Percentiles rank a stretch among this genome's conserved stretches.
Evolutionary conservation across 2,888 invertebrate genomes (phyloP).

Genomic region (Plemyria rubiginata): DNA sequence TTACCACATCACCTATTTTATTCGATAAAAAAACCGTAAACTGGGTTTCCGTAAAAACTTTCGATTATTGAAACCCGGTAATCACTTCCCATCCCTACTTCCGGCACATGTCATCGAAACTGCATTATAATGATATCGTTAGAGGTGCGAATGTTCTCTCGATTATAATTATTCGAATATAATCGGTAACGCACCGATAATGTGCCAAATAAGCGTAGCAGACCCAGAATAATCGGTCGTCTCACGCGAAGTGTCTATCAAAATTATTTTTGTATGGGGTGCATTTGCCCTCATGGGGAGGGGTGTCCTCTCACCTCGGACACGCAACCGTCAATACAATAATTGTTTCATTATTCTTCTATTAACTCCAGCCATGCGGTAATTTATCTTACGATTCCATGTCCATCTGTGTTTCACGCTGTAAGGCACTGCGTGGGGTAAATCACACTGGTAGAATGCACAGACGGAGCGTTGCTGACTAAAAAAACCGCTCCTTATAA

Average conservation of each 20-base stretch:
- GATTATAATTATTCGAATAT: conserved; percentile 68
- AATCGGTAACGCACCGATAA: conserved; percentile 76
- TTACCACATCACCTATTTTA: not conserved
- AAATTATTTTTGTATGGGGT: conserved; percentile 78
- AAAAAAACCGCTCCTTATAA: not conserved
- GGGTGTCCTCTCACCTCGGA: conserved; percentile 58
- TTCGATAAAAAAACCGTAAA: not conserved
- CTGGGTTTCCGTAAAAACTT: conserved; percentile 5
- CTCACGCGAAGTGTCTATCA: conserved; percentile 84
- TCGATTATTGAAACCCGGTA: conserved; percentile 17
- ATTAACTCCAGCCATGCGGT: conserved; percentile 77
- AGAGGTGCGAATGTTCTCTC: conserved; percentile 74
- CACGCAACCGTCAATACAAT: conserved; percentile 78
- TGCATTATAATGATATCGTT: conserved; percentile 68
- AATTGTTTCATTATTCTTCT: conserved; percentile 84
- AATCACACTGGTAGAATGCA: conserved; percentile 11
- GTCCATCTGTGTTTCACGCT: conserved; percentile 29
- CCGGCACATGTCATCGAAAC: conserved; percentile 59
- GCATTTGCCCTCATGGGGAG: conserved; percentile 62
- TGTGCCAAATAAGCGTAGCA: conserved; percentile 76
- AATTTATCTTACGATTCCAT: conserved; percentile 56
- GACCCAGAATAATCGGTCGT: conserved; percentile 64
- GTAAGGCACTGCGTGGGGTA: conserved; percentile 16
- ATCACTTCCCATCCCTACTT: conserved; percentile 31
- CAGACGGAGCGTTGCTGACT: not conserved